Evolutionary conservation across 2,888 invertebrate genomes (phyloP).

Genomic region (Acheta domesticus): DNA sequence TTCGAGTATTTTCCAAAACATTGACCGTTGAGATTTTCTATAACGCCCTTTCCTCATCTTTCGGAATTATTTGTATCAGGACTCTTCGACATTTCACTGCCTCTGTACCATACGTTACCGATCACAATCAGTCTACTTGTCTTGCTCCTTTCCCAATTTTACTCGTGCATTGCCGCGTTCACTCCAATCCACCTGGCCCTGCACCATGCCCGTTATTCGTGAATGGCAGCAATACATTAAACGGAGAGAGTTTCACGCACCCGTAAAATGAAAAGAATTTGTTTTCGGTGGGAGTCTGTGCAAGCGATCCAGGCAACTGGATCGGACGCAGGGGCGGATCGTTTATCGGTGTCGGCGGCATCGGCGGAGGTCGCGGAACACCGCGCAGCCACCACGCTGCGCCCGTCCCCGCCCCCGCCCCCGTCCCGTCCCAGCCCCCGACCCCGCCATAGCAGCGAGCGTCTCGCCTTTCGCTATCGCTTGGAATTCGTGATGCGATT

Average conservation of each 20-base stretch:
- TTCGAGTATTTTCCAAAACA: no score
- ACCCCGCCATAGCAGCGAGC: no score
- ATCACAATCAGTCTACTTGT: no score
- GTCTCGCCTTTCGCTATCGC: no score
- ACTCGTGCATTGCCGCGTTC: no score
- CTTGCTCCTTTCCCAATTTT: no score
- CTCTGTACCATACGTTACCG: no score
- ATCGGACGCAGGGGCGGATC: neutral
- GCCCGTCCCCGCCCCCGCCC: neutral
- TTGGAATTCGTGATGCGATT: no score
- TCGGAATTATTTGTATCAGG: no score
- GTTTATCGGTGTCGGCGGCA: neutral
- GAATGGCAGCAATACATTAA: neutral
- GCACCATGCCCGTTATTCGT: neutral
- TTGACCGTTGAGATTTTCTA: no score
- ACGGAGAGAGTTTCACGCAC: neutral
- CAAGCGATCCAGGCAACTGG: neutral
- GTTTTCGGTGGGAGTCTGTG: neutral
- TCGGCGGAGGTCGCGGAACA: neutral
- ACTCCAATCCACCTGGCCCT: neutral
- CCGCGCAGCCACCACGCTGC: neutral
- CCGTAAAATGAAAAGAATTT: conserved; percentile 9
- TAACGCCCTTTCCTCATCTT: no score
- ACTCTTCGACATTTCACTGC: no score
- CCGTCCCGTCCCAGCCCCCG: neutral